Percentiles rank a stretch among this genome's conserved stretches.
Evolutionary conservation across 2,113 vertebrate species (phyloP).

Genomic region (Esox niger): DNA sequence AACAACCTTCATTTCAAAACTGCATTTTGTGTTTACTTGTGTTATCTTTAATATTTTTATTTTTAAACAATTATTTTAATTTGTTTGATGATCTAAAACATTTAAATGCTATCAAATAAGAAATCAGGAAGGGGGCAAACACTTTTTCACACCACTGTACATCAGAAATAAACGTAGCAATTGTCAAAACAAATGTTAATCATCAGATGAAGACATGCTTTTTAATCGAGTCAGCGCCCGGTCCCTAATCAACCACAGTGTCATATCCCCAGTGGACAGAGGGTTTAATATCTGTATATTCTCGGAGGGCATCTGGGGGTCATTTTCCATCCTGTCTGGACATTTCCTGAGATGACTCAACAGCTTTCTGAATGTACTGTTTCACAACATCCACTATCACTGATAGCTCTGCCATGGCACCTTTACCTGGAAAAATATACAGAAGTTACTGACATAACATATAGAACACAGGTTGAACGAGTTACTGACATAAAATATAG

Average conservation of each 20-base stretch:
- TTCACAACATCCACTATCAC: slow-evolving; percentile 79
- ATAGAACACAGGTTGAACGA: background rate
- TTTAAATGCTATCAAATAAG: too few relatives aligned
- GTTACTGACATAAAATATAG: background rate
- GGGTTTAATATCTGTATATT: too few relatives aligned
- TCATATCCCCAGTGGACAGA: background rate
- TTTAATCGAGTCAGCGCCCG: too few relatives aligned
- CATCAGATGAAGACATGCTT: background rate
- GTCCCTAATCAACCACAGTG: too few relatives aligned
- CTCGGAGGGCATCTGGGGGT: background rate
- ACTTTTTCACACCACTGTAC: too few relatives aligned
- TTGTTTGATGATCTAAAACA: too few relatives aligned
- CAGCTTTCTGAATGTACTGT: slow-evolving; percentile 53
- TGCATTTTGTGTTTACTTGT: too few relatives aligned
- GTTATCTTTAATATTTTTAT: too few relatives aligned
- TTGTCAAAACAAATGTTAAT: background rate
- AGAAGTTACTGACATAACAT: background rate
- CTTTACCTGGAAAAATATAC: slow-evolving; percentile 75
- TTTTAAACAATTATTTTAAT: too few relatives aligned
- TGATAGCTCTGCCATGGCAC: slow-evolving; percentile 92
- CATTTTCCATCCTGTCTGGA: background rate
- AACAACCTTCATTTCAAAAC: too few relatives aligned
- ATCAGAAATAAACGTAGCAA: background rate
- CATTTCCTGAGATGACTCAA: slow-evolving; percentile 24
- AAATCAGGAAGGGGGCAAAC: too few relatives aligned